Evolutionary conservation across 53 echinoderm and acorn worm genomes (phyloP), one percentile per base, ranked within the genome.

Genomic region (Temnopleurus reevesii): DNA sequence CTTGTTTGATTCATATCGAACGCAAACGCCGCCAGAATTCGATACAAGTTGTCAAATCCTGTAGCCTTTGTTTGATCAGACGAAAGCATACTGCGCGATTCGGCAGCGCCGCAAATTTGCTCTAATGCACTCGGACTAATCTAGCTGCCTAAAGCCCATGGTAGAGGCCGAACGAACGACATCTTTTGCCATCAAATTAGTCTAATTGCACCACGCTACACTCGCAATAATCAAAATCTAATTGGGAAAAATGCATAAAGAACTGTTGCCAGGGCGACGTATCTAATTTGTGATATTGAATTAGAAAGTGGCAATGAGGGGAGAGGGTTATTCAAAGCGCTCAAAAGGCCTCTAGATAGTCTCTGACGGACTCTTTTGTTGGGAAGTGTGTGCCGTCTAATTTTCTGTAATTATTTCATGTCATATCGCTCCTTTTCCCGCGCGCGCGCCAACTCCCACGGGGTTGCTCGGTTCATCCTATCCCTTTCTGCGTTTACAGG

Each of bases 241-340:
- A 80, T 80, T 80, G 49, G 46, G 80, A 31, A 51, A 46, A 80
- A 80, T 80, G 80, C 80, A 80, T 80, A 80, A 80, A 80, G 80
- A 80, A 51, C 51, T 6, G 80, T 80, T 49, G 49, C 80, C 80
- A 5, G 29, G 46, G 51, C 80, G 51, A 80, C 80, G 49, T 49
- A 18, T 47, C 51, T 80, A 80, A 80, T 80, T 80, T 80, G 43
- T 46, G 26, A 80, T 80, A 80, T 80, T 80, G 51, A 80, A 80
- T 80, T 80, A 80, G 27, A 26, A 51, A 80, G 46, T 80, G 49
- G 46, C 80, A 30, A 30, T 80, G 71, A 71, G 71, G 38, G 71
- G 71, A 71, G 41, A 71, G 34, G 71, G 71, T 71, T 71, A 43
- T 38, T 71, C 71, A 71, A 71, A 26, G 71, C 71, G 9, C 71